Conservation (phyloP, 2,797 vertebrate genomes). For the Ibycter americanus region DNA sequence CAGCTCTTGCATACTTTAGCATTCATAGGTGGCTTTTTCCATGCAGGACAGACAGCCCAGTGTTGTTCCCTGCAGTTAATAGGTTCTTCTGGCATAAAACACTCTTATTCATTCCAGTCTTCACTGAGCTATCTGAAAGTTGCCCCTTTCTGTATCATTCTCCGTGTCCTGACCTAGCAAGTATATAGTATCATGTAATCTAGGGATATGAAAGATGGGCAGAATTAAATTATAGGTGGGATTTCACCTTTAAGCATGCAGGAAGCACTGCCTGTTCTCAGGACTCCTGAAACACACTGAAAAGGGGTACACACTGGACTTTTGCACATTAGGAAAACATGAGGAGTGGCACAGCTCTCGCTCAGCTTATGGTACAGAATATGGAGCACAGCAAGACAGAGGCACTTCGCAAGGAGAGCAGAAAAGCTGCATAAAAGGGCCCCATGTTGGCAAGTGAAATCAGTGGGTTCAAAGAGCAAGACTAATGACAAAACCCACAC, state of each 20-base stretch:
- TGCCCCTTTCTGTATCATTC: neutral
- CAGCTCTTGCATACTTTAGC: neutral
- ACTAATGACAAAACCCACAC: neutral
- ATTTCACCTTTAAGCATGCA: neutral
- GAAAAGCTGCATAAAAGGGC: accelerated
- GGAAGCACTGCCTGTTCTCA: neutral
- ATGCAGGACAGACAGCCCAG: neutral
- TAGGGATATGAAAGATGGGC: neutral
- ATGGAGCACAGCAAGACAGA: neutral
- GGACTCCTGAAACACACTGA: neutral
- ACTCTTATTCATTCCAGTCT: neutral
- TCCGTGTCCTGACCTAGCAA: neutral
- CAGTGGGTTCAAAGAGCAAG: neutral
- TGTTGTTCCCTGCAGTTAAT: neutral
- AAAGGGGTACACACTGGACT: neutral
- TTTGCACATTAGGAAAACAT: accelerated
- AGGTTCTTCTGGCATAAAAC: neutral
- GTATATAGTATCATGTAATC: neutral
- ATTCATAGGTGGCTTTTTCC: neutral
- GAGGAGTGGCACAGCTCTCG: accelerated
- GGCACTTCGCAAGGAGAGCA: neutral
- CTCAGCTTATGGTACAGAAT: neutral
- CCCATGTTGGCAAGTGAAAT: accelerated
- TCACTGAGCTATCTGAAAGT: neutral
- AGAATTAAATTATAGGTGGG: neutral